Evolutionary conservation across 2,797 vertebrate genomes (phyloP).

Genomic region (Anas bernieri): DNA sequence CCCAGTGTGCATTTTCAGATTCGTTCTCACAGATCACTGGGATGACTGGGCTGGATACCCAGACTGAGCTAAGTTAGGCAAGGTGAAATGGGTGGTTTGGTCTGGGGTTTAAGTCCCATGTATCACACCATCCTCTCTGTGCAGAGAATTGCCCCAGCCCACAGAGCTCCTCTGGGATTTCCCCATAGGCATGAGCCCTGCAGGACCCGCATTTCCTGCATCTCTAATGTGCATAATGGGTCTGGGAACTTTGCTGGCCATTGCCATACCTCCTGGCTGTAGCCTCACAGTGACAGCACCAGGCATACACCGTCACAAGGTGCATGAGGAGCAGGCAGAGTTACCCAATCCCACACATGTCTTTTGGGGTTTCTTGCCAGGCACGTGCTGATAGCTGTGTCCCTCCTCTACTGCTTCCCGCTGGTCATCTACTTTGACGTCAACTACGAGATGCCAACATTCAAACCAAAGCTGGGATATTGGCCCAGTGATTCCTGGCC

Average conservation of each 20-base stretch:
- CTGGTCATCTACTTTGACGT: constrained; percentile 88
- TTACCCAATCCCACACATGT: rapidly evolving
- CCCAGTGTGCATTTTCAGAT: rapidly evolving
- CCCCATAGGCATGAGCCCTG: neutral
- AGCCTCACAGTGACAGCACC: neutral
- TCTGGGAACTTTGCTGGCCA: neutral
- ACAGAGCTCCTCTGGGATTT: neutral
- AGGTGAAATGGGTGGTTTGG: neutral
- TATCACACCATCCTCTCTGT: neutral
- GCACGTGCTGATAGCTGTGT: constrained; percentile 91
- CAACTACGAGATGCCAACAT: constrained; percentile 83
- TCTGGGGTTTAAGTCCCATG: neutral
- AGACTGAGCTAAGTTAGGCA: neutral
- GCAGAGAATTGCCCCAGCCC: neutral
- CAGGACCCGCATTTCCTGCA: neutral
- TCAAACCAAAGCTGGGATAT: constrained; percentile 84
- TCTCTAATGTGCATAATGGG: rapidly evolving
- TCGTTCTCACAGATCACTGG: neutral
- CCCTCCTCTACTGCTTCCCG: constrained; percentile 86
- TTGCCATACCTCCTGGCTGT: neutral
- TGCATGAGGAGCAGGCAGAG: neutral
- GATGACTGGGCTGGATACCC: neutral
- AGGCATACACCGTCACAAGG: neutral
- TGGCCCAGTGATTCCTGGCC: constrained; percentile 88
- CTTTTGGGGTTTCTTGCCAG: constrained; percentile 70